Evolutionary conservation across 1,140 invertebrate species (phyloP).

Genomic region (Homalodisca vitripennis): DNA sequence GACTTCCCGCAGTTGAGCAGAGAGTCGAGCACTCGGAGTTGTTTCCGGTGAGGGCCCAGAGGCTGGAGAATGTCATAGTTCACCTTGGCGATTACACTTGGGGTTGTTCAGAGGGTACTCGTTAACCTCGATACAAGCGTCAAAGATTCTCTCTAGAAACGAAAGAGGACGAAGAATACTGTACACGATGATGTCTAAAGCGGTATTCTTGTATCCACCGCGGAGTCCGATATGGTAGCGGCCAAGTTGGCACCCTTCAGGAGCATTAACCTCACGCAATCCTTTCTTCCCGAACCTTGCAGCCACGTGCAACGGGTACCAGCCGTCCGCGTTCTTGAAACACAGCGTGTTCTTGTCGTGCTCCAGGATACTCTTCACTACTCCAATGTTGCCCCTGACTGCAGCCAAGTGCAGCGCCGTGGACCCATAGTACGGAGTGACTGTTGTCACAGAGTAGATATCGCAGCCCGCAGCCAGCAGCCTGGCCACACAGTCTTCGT

Average conservation of each 20-base stretch:
- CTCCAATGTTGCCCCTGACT: constrained; percentile 50
- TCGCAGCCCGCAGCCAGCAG: constrained; percentile 59
- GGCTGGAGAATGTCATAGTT: constrained; percentile 53
- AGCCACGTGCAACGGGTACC: constrained; percentile 62
- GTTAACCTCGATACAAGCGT: constrained; percentile 51
- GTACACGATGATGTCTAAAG: constrained; percentile 52
- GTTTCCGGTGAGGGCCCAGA: constrained; percentile 37
- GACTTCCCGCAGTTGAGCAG: constrained; percentile 52
- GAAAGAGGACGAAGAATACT: constrained; percentile 53
- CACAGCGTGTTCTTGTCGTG: constrained; percentile 44
- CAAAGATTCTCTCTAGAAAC: constrained; percentile 53
- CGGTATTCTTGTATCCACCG: constrained; percentile 49
- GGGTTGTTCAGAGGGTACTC: constrained; percentile 49
- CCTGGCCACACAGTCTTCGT: constrained; percentile 59
- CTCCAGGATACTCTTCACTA: constrained; percentile 30
- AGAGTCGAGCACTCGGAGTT: constrained; percentile 54
- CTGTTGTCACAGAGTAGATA: constrained; percentile 45
- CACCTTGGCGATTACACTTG: constrained; percentile 50
- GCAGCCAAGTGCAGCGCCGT: constrained; percentile 63
- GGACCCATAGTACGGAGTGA: constrained; percentile 48
- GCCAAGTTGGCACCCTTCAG: constrained; percentile 59
- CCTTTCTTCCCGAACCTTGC: constrained; percentile 56
- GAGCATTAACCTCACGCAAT: constrained; percentile 57
- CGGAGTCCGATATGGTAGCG: constrained; percentile 55
- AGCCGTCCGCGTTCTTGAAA: constrained; percentile 53